A percentile compares a stretch with the other conserved stretches of the same genome.
phyloP scores from a whole-genome alignment of 2,113 vertebrate species.

The Oncorhynchus masou region DNA sequence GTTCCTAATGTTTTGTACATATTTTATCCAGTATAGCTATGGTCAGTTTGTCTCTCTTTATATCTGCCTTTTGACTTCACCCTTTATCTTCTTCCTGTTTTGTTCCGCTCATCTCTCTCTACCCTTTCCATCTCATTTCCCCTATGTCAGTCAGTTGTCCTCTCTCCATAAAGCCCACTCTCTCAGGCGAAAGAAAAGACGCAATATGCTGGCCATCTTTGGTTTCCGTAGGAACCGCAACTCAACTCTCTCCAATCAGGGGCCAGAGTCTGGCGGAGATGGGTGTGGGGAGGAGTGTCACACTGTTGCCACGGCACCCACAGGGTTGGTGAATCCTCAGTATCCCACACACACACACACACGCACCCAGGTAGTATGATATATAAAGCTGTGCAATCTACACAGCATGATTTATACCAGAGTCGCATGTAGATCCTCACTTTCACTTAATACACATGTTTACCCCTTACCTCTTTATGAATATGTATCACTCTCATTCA shows the following conservation, averaged over 20 bases:
- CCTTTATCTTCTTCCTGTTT: not conserved
- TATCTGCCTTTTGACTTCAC: not conserved
- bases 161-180: constrained; percentile 73
- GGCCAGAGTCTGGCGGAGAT: constrained; percentile 56
- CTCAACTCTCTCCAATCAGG: constrained; percentile 59
- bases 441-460: not conserved
- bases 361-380: not conserved
- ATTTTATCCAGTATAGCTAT: not conserved
- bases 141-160: constrained; percentile 62
- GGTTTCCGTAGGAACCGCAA: constrained; percentile 72
- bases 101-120: not conserved
- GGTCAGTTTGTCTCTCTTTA: constrained; percentile 2
- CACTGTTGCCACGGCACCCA: constrained; percentile 61
- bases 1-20: no score
- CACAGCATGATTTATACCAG: not conserved
- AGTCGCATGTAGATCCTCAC: not conserved
- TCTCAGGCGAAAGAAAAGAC: constrained; percentile 72
- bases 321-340: constrained; percentile 51
- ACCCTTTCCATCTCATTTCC: not conserved
- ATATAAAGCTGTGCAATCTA: constrained; percentile 17
- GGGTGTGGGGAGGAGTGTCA: constrained; percentile 61
- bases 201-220: constrained; percentile 74
- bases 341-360: not conserved
- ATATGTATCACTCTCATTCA: not conserved
- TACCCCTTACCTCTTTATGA: no score